Evolutionary conservation across 2,113 vertebrate genomes (phyloP).

Genomic region (Poeciliopsis prolifica): DNA sequence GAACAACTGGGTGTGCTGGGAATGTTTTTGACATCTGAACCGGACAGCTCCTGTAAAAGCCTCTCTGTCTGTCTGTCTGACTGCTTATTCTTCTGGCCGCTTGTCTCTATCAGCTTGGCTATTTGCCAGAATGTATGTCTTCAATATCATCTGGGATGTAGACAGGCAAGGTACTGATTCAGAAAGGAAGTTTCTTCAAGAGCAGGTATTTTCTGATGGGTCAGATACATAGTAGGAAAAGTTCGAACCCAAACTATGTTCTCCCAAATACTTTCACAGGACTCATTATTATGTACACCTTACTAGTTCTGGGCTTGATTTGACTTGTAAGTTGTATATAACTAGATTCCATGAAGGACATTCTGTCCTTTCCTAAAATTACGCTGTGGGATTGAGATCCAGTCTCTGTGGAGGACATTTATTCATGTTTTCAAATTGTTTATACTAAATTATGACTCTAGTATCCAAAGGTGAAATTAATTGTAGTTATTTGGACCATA

Average conservation of each 20-base stretch:
- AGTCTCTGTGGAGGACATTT: too few relatives aligned
- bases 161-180: constrained; percentile 31
- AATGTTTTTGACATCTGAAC: constrained; percentile 62
- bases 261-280: not conserved
- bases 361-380: too few relatives aligned
- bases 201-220: constrained; percentile 16
- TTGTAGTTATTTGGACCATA: too few relatives aligned
- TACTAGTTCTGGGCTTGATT: not conserved
- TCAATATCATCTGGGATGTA: constrained; percentile 33
- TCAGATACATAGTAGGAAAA: not conserved
- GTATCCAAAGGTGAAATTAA: too few relatives aligned
- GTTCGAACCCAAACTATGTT: not conserved
- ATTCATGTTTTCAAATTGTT: too few relatives aligned
- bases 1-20: constrained; percentile 29
- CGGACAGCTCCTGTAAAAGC: constrained; percentile 40
- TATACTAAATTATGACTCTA: too few relatives aligned
- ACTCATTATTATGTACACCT: not conserved
- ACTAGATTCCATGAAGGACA: too few relatives aligned
- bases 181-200: constrained; percentile 16
- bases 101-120: constrained; percentile 27
- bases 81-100: constrained; percentile 29
- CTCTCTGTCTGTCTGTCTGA: constrained; percentile 34
- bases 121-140: constrained; percentile 25
- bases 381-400: too few relatives aligned
- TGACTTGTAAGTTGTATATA: too few relatives aligned